Conservation (phyloP, 2,113 vertebrate species). For the Strix uralensis region DNA sequence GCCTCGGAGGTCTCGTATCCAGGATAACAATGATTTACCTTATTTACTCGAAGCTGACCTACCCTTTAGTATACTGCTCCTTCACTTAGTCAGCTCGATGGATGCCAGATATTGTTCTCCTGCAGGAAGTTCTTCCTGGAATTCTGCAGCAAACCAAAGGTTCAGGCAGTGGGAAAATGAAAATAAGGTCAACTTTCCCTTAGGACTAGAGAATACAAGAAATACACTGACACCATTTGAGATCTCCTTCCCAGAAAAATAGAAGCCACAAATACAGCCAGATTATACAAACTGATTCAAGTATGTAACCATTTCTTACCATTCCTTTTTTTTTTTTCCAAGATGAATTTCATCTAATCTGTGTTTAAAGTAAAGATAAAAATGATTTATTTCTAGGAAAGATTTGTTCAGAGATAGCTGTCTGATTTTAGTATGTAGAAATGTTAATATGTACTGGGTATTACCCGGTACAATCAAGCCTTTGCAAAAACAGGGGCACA, state of each 20-base stretch:
- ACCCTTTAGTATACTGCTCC: slow-evolving; percentile 64
- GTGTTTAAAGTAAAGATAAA: neutral
- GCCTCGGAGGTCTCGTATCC: slow-evolving; percentile 66
- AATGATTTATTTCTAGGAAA: neutral
- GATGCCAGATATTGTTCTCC: slow-evolving; percentile 73
- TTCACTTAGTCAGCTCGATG: slow-evolving; percentile 66
- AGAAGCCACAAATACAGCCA: slow-evolving; percentile 45
- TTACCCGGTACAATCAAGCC: neutral
- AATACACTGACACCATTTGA: slow-evolving; percentile 51
- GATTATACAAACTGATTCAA: slow-evolving; percentile 44
- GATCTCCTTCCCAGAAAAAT: slow-evolving; percentile 62
- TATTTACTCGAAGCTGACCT: slow-evolving; percentile 65
- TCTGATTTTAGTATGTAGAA: neutral
- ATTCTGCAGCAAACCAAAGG: slow-evolving; percentile 67
- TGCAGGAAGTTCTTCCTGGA: slow-evolving; percentile 76
- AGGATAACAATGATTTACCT: slow-evolving; percentile 64
- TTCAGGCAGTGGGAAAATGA: slow-evolving; percentile 69
- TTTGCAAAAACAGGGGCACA: slow-evolving; percentile 2
- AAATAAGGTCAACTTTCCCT: slow-evolving; percentile 75
- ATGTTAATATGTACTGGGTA: neutral
- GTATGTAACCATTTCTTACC: slow-evolving; percentile 16
- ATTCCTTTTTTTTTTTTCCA: neutral
- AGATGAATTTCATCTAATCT: neutral
- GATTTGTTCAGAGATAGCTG: neutral
- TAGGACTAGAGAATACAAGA: slow-evolving; percentile 61